phyloP scores from a whole-genome alignment of 1,140 invertebrate species.

The silkworm (Bombyx mori) region DNA sequence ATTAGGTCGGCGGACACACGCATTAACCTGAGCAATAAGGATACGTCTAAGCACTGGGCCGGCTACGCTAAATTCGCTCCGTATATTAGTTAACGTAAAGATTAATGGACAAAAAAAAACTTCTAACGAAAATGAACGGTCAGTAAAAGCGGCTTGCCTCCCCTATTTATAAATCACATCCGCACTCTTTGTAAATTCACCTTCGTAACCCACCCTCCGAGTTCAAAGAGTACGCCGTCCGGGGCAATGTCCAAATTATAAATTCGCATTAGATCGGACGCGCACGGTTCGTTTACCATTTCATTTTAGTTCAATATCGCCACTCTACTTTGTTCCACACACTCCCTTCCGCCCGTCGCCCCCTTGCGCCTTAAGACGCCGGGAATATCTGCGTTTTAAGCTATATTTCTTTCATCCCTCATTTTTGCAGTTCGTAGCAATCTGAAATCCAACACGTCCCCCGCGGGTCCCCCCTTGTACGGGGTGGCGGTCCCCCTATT shows the following conservation, averaged over 20 bases:
- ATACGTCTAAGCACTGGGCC: constrained; percentile 61
- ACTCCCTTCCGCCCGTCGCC: constrained; percentile 42
- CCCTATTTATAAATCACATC: constrained; percentile 59
- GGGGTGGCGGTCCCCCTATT: constrained; percentile 58
- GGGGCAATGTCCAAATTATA: constrained; percentile 70
- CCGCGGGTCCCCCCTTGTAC: constrained; percentile 42
- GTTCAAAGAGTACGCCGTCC: constrained; percentile 59
- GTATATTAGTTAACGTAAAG: constrained; percentile 36
- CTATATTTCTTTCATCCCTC: constrained; percentile 74
- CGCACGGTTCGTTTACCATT: constrained; percentile 70
- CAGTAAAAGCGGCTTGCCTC: constrained; percentile 24
- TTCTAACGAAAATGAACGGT: constrained; percentile 32
- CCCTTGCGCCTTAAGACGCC: constrained; percentile 63
- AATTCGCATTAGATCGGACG: constrained; percentile 71
- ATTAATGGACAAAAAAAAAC: constrained; percentile 34
- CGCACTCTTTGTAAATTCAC: constrained; percentile 58
- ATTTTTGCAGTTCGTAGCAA: constrained; percentile 74
- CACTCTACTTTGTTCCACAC: constrained; percentile 70
- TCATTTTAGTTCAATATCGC: constrained; percentile 70
- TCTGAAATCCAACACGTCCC: constrained; percentile 70
- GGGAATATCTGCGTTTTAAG: constrained; percentile 73
- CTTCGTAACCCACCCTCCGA: constrained; percentile 44
- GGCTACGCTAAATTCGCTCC: constrained; percentile 45
- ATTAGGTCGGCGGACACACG: constrained; percentile 67
- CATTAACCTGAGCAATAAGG: constrained; percentile 65